Evolutionary conservation across 2,113 vertebrate genomes (phyloP), one percentile per base, ranked within the genome.

Genomic region (Labeo rohita): DNA sequence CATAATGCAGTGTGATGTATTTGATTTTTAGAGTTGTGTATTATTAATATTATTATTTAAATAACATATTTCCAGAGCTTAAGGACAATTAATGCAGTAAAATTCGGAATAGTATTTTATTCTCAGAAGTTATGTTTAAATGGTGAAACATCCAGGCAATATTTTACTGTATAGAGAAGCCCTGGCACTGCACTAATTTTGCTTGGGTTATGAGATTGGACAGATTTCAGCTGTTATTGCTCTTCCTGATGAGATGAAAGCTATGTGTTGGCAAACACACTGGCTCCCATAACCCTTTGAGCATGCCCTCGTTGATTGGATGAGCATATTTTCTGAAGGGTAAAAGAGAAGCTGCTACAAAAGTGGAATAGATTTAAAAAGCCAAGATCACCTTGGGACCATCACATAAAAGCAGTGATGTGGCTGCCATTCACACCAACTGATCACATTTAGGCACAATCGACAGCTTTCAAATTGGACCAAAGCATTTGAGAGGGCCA

Each of bases 171-270:
- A 13, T 68, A 68, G 34, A 70, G 34, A 70, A 56, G 54, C 16
- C 52, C 28, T 83, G 3, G 15, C 47, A 2, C 50, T 15, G 65
- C 28, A 47, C 43, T 74, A 74, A 84, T 75, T 47, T 61, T 74
- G 59, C 45, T 49, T 76, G 73, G 5, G 45, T 43, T 23, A 45
- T 23, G 70, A n/a, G 13, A 39, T 16, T 43, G 54, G 23, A 21
- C n/a, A 36, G 61, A 77, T 85, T 77, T 49, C n/a, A 77, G 59
- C 34, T 77, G 82, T 54, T n/a, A 76, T 85, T 85, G 43, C 72
- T 85, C 23, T 47, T 52, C 43, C 56, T 76, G 59, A 39, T 77
- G 72, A 84, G 72, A 84, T 76, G 54, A 84, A 77, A 77, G 83
- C 16, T 28, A 6, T 77, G 73, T 66, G 34, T 59, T 77, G 73